A percentile compares a stretch with the other conserved stretches of the same genome.
Evolutionary conservation across 2,797 vertebrate genomes (phyloP).

Genomic region (Buceros bicornis): DNA sequence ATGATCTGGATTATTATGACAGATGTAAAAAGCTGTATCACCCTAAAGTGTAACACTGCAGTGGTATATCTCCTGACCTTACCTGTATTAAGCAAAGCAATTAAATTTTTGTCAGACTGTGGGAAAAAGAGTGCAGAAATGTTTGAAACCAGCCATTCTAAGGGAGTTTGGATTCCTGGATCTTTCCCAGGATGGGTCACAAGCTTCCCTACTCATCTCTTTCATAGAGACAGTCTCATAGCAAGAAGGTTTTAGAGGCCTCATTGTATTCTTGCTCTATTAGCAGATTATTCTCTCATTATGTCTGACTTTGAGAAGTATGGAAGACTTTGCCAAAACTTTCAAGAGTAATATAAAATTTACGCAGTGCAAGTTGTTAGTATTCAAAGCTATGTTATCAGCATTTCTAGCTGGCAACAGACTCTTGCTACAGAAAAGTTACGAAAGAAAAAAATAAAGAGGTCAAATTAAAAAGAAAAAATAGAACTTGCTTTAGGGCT

Average conservation of each 20-base stretch:
- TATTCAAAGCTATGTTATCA: background rate
- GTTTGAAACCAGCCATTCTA: background rate
- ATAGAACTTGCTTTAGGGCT: background rate
- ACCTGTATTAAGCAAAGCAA: rapidly evolving
- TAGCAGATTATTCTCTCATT: background rate
- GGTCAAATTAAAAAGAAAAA: background rate
- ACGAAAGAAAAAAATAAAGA: background rate
- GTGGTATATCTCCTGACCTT: background rate
- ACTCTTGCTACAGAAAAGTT: background rate
- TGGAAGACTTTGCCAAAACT: background rate
- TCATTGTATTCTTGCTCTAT: background rate
- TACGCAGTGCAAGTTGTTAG: background rate
- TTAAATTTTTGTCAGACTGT: background rate
- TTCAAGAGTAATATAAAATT: background rate
- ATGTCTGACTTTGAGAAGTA: background rate
- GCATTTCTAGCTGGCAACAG: background rate
- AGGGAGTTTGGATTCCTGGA: background rate
- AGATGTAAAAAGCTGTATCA: background rate
- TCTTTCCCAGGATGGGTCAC: background rate
- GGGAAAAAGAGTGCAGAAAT: background rate
- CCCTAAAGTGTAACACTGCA: background rate
- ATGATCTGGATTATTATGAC: background rate
- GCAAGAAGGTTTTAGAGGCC: background rate
- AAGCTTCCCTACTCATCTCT: background rate
- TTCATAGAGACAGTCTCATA: background rate